Base-by-base conservation (phyloP, 1,140 invertebrate species). In the Trachymyrmex septentrionalis region DNA sequence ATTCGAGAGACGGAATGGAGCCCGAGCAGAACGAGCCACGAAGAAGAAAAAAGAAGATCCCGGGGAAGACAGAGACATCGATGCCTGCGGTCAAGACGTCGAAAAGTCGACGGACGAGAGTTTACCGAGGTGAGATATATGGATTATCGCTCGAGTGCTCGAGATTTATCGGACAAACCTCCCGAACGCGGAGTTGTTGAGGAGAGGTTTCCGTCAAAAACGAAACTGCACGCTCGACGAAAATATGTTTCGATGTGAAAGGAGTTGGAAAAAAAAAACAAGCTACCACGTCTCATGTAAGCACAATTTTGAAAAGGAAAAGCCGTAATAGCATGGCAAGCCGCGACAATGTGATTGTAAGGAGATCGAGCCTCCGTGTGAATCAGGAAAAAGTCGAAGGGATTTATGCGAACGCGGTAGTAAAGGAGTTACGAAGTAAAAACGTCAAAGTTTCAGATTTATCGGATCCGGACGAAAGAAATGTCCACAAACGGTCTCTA, bases 401-500 rank as follows among this genome's bases (percentile, higher is more conserved):
- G 30, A 85, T 64, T 85, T 85, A 75, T 76, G 55, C 81, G 71
- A 59, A 50, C 50, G 44, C 14, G 73, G n/a, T 64, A n/a, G 44
- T 30, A 85, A 85, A 85, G 63, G 48, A 80, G 75, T 73, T 63
- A 50, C 38, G 55, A 48, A 75, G 19, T 82, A 82, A 82, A 82
- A 81, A 81, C 53, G 78, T 81, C 66, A 82, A 84, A 84, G 67
- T 84, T 84, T 19, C 34, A 48, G n/a, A 84, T 84, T 84, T 84
- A 84, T 34, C 55, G 80, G 10, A 63, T 50, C 27, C 80, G 50
- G 38, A 84, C 9, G 69, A 75, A 44, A 75, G 69, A 75, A 81
- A 27, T 50, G 64, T 81, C 78, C 38, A 69, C 64, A 30, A 24
- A 19, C 14, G 5, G n/a, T 5, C 50, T 55, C 63, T 24, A 66